These are phyloP conservation scores for Diadumene lineata DNA, from an alignment of 92 coral and sea anemone species.

Conservation along the genomic window DNA sequence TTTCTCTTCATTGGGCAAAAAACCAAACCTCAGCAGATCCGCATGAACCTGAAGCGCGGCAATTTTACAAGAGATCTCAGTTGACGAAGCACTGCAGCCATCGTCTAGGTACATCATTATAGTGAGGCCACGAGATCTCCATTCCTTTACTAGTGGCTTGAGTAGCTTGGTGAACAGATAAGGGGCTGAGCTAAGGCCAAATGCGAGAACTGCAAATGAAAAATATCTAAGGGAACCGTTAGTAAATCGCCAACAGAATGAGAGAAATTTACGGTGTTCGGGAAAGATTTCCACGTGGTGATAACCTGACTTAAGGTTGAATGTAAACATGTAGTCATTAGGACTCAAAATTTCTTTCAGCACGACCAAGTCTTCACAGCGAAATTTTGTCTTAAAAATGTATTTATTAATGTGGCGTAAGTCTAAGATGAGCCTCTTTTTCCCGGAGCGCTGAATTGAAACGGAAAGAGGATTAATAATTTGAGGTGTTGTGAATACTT, in stretches of 20 bases:
- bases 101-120: slow-evolving; percentile 29
- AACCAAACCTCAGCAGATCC: slow-evolving; percentile 43
- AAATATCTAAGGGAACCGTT: neutral
- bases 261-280: no score
- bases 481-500: no score
- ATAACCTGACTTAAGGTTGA: neutral
- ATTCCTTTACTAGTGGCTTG: no score
- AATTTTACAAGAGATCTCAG: slow-evolving; percentile 15
- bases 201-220: no score
- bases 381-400: neutral
- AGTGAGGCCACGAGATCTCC: slow-evolving; percentile 31
- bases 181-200: slow-evolving; percentile 36
- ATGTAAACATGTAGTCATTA: neutral
- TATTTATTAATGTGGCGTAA: no score
- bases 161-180: slow-evolving; percentile 40
- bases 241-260: no score
- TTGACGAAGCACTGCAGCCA: no score
- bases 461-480: no score
- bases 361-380: no score
- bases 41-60: slow-evolving; percentile 19
- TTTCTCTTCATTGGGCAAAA: slow-evolving; percentile 41
- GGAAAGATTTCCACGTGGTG: no score
- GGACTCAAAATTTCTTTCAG: neutral
- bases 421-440: no score
- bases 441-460: no score